Evolutionary conservation across 2,113 vertebrate genomes (phyloP), one percentile per base, ranked within the genome.

Genomic region (Australoheros scitulus): DNA sequence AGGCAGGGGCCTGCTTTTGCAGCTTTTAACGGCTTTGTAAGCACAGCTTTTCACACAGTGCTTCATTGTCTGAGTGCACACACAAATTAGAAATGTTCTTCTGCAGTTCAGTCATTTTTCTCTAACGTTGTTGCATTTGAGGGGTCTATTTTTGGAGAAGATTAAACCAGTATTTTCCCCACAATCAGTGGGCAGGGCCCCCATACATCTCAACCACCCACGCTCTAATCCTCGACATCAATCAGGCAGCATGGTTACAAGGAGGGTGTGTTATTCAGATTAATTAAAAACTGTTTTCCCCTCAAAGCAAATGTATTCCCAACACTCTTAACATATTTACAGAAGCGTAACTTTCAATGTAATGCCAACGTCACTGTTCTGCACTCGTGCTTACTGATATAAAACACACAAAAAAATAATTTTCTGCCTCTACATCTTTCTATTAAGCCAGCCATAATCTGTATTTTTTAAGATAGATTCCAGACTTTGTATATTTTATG

Each of bases 211-310:
- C n/a, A 41, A 74, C 82, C 60, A 76, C 79, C 82, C 72, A 79
- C 59, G 0, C 0, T 41, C 74, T 87, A 91, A 91, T 81, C 75
- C 80, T 77, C 56, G 10, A 64, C 81, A 90, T 91, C 86, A 76
- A 59, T 91, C 88, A 86, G 17, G 78, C 50, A 80, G 63, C n/a
- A 77, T 41, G 61, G 70, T 80, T 83, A 9, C 34, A 59, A 87
- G 80, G 32, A 57, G 65, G 14, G 74, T 55, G 77, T 65, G 50
- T 74, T 82, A 68, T 86, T 89, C 70, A 84, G 86, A 87, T 86
- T 61, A 88, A 88, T 79, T 83, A 59, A 86, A 88, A 91, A 86
- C 22, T 13, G 26, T 58, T 82, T 88, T 77, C 17, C 22, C 41
- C 75, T 63, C 11, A 58, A 86, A 78, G 77, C 61, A 76, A 78